Conservation (phyloP, 2,113 vertebrate species). For the Heptranchias perlo region DNA sequence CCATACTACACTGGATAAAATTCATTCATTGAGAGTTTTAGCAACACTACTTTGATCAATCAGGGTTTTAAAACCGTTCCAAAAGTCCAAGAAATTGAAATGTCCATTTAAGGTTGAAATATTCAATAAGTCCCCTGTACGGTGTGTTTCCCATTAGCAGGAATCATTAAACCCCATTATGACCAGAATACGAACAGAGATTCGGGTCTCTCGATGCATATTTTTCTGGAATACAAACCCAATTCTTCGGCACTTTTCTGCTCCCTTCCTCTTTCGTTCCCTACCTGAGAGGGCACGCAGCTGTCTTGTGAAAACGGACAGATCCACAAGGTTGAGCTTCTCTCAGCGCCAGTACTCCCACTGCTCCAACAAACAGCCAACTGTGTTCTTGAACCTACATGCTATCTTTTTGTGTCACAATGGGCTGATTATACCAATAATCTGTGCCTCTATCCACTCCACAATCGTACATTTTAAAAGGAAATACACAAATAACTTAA, state of each 20-base stretch:
- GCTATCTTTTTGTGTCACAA: not conserved
- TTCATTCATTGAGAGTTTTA: not conserved
- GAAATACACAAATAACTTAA: not conserved
- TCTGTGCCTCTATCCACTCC: not conserved
- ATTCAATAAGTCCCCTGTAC: conserved; percentile 2
- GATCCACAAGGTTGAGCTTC: not conserved
- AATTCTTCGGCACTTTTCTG: not conserved
- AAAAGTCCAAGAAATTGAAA: not conserved
- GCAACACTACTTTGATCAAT: not conserved
- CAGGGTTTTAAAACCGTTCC: not conserved
- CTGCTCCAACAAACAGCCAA: not conserved
- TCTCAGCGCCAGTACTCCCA: not conserved
- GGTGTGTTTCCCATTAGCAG: not conserved
- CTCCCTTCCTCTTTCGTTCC: not conserved
- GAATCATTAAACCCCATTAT: conserved; percentile 19
- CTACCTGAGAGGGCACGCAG: not conserved
- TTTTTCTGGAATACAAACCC: not conserved
- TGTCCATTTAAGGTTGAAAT: conserved; percentile 29
- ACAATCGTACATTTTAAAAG: not conserved
- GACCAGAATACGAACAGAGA: not conserved
- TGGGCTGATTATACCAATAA: not conserved
- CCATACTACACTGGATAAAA: not conserved
- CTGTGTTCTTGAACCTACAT: not conserved
- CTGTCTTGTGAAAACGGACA: not conserved
- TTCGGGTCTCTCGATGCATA: not conserved